A percentile compares a stretch with the other conserved stretches of the same genome.
Conservation (phyloP, 92 coral and sea anemone species). For the Scolanthus callimorphus region DNA sequence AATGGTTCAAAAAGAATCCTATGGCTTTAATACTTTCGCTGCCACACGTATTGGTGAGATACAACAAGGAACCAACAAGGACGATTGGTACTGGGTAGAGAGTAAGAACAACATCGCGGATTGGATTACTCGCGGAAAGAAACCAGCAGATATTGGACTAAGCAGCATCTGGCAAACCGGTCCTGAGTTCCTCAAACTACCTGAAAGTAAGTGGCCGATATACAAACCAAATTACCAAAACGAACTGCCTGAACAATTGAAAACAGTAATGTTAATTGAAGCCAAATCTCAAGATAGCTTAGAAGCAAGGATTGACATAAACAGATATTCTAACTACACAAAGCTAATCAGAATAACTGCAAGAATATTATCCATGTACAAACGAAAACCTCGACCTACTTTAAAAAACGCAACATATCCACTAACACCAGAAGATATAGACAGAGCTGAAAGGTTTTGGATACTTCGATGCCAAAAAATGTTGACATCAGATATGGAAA, state of each 20-base stretch:
- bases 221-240: background rate
- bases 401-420: background rate
- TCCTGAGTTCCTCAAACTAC: slow-evolving; percentile 43
- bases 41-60: slow-evolving; percentile 56
- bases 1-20: slow-evolving; percentile 34
- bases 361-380: slow-evolving; percentile 2
- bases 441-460: slow-evolving; percentile 11
- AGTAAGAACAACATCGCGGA: slow-evolving; percentile 46
- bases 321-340: too few species aligned
- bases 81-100: slow-evolving; percentile 55
- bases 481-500: background rate
- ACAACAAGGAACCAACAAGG: slow-evolving; percentile 39
- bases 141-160: slow-evolving; percentile 23
- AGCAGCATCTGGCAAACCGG: slow-evolving; percentile 53
- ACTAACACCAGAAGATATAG: slow-evolving; percentile 7
- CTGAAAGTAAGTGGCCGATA: slow-evolving; percentile 48
- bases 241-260: slow-evolving; percentile 12
- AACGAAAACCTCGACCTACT: slow-evolving; percentile 3
- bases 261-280: background rate
- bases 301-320: too few species aligned
- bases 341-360: too few species aligned
- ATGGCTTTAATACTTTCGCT: too few species aligned
- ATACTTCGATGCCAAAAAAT: background rate
- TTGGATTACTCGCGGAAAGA: slow-evolving; percentile 62
- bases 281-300: too few species aligned